These are phyloP conservation scores for Cyclargus thomasi DNA, from an alignment of 1,140 invertebrate species.

Conservation along the genomic window DNA sequence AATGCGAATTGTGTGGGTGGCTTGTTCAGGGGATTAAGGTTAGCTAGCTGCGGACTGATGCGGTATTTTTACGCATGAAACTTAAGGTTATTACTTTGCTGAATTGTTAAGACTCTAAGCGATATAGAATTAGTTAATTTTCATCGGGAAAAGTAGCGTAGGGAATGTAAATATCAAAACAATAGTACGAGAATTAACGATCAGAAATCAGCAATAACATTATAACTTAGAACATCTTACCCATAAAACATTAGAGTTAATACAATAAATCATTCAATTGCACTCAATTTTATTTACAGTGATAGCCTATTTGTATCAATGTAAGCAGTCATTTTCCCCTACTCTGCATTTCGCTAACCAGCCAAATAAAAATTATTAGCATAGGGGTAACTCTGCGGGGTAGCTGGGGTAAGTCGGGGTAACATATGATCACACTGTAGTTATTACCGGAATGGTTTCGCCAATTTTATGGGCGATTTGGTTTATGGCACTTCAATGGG, in stretches of 20 bases:
- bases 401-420: neutral
- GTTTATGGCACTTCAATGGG: slow-evolving; percentile 22
- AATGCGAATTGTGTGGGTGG: neutral
- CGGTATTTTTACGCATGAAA: too few relatives aligned
- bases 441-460: slow-evolving; percentile 27
- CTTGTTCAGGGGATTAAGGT: neutral
- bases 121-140: too few relatives aligned
- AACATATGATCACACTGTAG: slow-evolving; percentile 22
- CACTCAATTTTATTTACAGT: slow-evolving; percentile 7
- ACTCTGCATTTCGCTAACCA: neutral
- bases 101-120: too few relatives aligned
- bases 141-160: too few relatives aligned
- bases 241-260: neutral
- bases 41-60: too few relatives aligned
- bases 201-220: neutral
- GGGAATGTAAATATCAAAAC: too few relatives aligned
- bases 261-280: neutral
- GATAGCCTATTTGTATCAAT: neutral
- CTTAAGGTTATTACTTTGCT: neutral
- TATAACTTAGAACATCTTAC: neutral
- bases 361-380: slow-evolving; percentile 13
- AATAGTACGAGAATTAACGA: neutral
- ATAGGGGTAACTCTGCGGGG: neutral
- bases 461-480: slow-evolving; percentile 29
- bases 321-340: neutral